Evolutionary conservation across 2,113 vertebrate genomes (phyloP), one percentile per base, ranked within the genome.

Genomic region (Tichodroma muraria): DNA sequence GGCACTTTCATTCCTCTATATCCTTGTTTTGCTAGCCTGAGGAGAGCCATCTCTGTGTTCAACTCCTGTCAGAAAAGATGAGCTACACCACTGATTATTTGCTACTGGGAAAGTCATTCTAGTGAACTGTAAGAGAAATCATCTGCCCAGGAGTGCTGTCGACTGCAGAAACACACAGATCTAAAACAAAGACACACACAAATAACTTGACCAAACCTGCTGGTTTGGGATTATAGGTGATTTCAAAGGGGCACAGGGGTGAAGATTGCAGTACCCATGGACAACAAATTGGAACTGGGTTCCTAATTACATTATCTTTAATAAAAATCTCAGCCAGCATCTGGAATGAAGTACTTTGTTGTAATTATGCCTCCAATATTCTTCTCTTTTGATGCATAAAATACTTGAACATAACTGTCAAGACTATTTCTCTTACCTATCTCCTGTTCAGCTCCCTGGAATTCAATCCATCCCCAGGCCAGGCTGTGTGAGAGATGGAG

Each of bases 81-180:
- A 96, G 93, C 72, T 95, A 86, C 49, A 42, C 76, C 90, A 94
- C 93, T 96, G 96, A 80, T 95, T 94, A 93, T 88, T 96, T 95
- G 93, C 93, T 96, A 76, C 94, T 92, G 94, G 95, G 91, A 96
- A 97, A 96, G 94, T 96, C 94, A 93, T 92, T 95, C 90, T 95
- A 96, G 81, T 87, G 95, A 94, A 92, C 72, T 96, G 93, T 95
- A 93, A 91, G 86, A 94, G 93, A 96, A 95, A 94, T 95, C 84
- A 85, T 95, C 93, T 92, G 79, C 93, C 94, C 93, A 90, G 83
- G 71, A 95, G 75, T 84, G 82, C 90, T 92, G 79, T 88, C 5
- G 0, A 71, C 89, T 90, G 76, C 88, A 89, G 57, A 93, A 93
- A 86, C 35, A 85, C 81, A 76, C 61, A 77, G 72, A 49, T 53